Evolutionary conservation across 1,140 invertebrate genomes (phyloP).

Genomic region (Manduca sexta): DNA sequence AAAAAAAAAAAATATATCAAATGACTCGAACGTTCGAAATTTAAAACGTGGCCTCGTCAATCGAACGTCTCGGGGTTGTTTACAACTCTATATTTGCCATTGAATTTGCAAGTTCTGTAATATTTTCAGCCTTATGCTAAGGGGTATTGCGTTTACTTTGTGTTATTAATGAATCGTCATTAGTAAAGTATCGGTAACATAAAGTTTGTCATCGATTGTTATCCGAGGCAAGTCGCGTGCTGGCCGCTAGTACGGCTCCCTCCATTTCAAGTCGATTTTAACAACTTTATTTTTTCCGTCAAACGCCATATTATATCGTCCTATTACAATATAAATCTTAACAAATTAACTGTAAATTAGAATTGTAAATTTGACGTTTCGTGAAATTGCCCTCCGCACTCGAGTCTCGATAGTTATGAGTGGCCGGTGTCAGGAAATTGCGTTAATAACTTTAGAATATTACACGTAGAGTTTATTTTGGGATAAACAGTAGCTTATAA

Average conservation of each 20-base stretch:
- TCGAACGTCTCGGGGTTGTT: conserved; percentile 33
- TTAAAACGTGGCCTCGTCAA: conserved; percentile 9
- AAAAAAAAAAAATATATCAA: not conserved
- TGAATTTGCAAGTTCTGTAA: not conserved
- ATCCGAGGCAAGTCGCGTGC: conserved; percentile 49
- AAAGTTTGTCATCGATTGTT: conserved; percentile 50
- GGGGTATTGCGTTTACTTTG: conserved; percentile 10
- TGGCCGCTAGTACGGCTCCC: conserved; percentile 19
- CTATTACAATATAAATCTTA: conserved; percentile 34
- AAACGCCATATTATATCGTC: conserved; percentile 27
- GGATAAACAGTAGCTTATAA: no score
- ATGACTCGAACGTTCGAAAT: conserved; percentile 2
- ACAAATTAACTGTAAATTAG: conserved; percentile 30
- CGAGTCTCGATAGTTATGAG: no score
- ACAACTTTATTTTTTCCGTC: conserved; percentile 56
- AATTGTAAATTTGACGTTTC: conserved; percentile 37
- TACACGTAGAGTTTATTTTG: no score
- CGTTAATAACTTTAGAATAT: no score
- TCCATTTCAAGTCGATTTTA: conserved; percentile 30
- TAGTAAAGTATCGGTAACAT: conserved; percentile 13
- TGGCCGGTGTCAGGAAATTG: no score
- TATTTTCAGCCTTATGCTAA: not conserved
- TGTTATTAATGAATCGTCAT: conserved; percentile 13
- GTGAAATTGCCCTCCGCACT: conserved; percentile 15
- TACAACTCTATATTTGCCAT: conserved; percentile 11